Conservation (phyloP, 35 echinoderm and acorn worm genomes). For the Heliocidaris erythrogramma region DNA sequence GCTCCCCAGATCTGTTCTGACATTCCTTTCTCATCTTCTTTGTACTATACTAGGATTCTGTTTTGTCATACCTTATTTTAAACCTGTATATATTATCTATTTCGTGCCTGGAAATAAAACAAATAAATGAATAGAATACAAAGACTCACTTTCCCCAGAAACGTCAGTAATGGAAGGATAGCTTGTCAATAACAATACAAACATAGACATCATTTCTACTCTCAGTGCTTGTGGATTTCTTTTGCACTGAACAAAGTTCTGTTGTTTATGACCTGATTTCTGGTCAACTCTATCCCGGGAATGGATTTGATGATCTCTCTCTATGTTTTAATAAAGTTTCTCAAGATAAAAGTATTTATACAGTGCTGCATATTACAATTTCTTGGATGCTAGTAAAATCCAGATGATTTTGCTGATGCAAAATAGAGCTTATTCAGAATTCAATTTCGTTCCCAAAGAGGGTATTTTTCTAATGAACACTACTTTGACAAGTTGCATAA, state of each 20-base stretch:
- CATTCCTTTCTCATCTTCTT: too few relatives aligned
- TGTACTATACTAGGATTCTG: too few relatives aligned
- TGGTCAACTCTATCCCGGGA: neutral
- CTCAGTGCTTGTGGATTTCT: neutral
- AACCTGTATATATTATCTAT: too few relatives aligned
- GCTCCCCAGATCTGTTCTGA: too few relatives aligned
- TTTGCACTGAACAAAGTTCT: neutral
- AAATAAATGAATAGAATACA: neutral
- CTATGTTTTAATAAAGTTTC: neutral
- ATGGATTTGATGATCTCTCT: neutral
- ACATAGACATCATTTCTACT: neutral
- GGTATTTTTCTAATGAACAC: too few relatives aligned
- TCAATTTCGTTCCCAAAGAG: neutral
- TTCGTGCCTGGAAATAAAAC: too few relatives aligned
- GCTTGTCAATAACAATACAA: neutral
- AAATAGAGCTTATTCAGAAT: too few relatives aligned
- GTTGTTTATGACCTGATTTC: neutral
- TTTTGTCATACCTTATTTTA: too few relatives aligned
- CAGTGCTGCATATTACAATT: neutral
- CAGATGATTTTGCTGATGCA: neutral
- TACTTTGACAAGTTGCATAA: too few relatives aligned
- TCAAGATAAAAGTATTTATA: neutral
- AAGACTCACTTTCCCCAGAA: neutral
- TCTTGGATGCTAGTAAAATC: neutral
- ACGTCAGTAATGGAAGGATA: neutral